These are phyloP conservation scores for Deilephila porcellus DNA, from an alignment of 2,888 invertebrate genomes.

Conservation along the genomic window DNA sequence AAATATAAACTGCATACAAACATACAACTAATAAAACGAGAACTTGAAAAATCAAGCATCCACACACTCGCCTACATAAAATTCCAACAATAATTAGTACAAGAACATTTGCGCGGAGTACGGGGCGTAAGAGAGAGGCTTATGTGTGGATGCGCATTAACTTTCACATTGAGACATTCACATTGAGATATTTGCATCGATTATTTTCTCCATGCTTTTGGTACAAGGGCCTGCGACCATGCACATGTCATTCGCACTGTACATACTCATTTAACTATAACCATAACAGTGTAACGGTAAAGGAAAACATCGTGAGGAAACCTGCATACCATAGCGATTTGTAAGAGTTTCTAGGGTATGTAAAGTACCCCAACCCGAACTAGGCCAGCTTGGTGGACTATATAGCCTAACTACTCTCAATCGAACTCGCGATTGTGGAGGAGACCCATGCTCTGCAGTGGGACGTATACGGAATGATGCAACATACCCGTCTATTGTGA, in stretches of 20 bases:
- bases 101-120: not conserved
- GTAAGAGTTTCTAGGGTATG: no score
- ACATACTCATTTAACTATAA: not conserved
- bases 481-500: no score
- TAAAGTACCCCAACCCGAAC: no score
- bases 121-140: not conserved
- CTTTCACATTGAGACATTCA: constrained; percentile 26
- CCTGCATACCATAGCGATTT: no score
- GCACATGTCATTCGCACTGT: constrained; percentile 8
- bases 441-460: no score
- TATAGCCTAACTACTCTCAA: no score
- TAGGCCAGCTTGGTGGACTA: no score
- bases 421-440: no score
- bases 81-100: not conserved
- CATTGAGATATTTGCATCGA: constrained; percentile 23
- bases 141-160: constrained; percentile 1
- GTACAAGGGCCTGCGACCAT: constrained; percentile 16
- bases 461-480: no score
- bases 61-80: not conserved
- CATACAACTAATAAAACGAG: not conserved
- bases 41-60: not conserved
- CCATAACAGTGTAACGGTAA: no score
- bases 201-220: constrained; percentile 15
- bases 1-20: not conserved
- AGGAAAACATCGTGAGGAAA: no score